Evolutionary conservation across 1,140 invertebrate genomes (phyloP), one percentile per base, ranked within the genome.

Genomic region (Euura lappo): DNA sequence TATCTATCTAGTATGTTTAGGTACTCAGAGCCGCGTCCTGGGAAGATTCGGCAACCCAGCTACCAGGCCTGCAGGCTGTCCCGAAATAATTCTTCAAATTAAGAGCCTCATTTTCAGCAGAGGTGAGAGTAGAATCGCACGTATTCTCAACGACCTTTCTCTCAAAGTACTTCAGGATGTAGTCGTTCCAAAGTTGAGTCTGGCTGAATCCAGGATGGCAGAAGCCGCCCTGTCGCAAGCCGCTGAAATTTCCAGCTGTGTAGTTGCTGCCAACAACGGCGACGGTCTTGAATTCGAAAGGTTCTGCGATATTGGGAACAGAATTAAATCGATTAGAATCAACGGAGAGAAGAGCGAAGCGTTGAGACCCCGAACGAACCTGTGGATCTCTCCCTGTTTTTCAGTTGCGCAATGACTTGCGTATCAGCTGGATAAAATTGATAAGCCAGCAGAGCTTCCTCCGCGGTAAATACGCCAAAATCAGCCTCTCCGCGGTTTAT

Each of bases 61-160:
- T 81, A 60, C 93, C 93, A n/a, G 92, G 92, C 69, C 91, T 83
- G 83, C 93, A 94, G 68, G 89, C 90, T 5, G 81, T 86, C 2
- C 86, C 85, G 85, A 93, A 93, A 85, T 91, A 92, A 4, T 81
- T 72, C 65, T 79, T 84, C 2, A 93, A 77, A 51, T 88, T 87
- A 44, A 84, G 79, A 10, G 89, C 81, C 73, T 93, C 91, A 76
- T 91, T 84, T 79, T 92, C 90, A 7, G 88, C 87, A 28, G 87
- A 83, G 0, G 88, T 89, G 45, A 84, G 80, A 42, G 82, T 78
- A 3, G 71, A 45, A 5, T 75, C 72, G 51, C 80, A 82, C 10
- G 74, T 69, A 8, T 77, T 44, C 44, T 73, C 74, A 46, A 80
- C 77, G 44, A 89, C 86, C 74, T 83, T 79, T 72, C 85, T 83